Percentiles rank a stretch among this genome's conserved stretches.
Evolutionary conservation across 1,140 invertebrate genomes (phyloP).

Genomic region (Frieseomelitta varia): DNA sequence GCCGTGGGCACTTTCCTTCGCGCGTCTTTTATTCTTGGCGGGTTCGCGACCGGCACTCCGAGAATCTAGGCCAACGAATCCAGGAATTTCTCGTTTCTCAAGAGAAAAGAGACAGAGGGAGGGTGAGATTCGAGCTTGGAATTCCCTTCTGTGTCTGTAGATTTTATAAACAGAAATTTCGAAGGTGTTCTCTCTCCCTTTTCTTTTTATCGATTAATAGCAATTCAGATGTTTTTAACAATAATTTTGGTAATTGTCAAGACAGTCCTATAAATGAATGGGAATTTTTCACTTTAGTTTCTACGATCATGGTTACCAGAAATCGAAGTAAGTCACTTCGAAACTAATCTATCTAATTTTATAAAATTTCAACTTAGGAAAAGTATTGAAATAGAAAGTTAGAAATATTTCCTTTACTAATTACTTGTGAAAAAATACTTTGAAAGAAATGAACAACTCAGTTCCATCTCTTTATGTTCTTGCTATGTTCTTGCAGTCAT

Average conservation of each 20-base stretch:
- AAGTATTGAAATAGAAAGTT: too few species aligned
- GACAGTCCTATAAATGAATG: too few species aligned
- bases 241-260: neutral
- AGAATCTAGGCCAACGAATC: slow-evolving; percentile 59
- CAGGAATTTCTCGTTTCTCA: slow-evolving; percentile 49
- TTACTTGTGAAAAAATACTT: too few species aligned
- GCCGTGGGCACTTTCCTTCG: slow-evolving; percentile 23
- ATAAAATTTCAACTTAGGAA: too few species aligned
- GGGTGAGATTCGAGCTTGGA: neutral
- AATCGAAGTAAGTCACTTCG: too few species aligned
- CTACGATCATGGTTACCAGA: too few species aligned
- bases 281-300: too few species aligned
- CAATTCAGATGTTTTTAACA: neutral
- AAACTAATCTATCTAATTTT: too few species aligned
- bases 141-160: neutral
- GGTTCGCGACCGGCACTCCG: slow-evolving; percentile 21
- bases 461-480: too few species aligned
- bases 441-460: too few species aligned
- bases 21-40: slow-evolving; percentile 36
- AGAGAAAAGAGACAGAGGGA: neutral
- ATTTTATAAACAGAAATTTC: neutral
- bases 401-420: too few species aligned
- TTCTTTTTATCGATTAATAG: neutral
- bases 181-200: neutral
- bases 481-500: too few species aligned